A percentile compares a stretch with the other conserved stretches of the same genome.
Evolutionary conservation across 2,888 invertebrate genomes (phyloP).

Genomic region (Lomographa bimaculata): DNA sequence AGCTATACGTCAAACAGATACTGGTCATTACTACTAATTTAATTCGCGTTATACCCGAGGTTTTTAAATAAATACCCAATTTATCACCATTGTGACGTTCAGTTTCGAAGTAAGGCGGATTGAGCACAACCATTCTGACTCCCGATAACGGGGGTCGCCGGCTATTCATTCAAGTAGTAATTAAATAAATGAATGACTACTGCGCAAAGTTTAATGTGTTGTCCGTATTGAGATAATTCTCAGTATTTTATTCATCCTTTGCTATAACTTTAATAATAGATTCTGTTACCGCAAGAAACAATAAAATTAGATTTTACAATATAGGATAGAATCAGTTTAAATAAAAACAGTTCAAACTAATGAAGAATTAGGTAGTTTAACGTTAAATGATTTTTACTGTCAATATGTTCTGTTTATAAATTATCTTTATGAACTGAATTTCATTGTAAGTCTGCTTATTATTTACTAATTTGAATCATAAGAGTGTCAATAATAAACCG

Average conservation of each 20-base stretch:
- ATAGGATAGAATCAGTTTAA: too few species aligned
- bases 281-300: constrained; percentile 11
- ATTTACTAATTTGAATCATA: too few species aligned
- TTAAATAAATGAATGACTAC: constrained; percentile 63
- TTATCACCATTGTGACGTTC: constrained; percentile 18
- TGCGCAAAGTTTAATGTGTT: constrained; percentile 31
- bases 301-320: neutral
- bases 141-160: constrained; percentile 60
- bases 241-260: constrained; percentile 23
- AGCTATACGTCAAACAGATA: constrained; percentile 23
- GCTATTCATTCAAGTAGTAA: constrained; percentile 63
- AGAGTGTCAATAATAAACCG: too few species aligned
- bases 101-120: constrained; percentile 14
- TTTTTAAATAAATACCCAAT: constrained; percentile 9
- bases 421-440: too few species aligned
- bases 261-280: constrained; percentile 16
- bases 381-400: too few species aligned
- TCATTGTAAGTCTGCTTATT: too few species aligned
- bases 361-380: too few species aligned
- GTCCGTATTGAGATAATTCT: constrained; percentile 14
- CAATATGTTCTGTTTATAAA: too few species aligned
- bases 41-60: constrained; percentile 5
- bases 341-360: too few species aligned
- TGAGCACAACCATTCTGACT: constrained; percentile 42
- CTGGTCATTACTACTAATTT: constrained; percentile 6